Conservation (phyloP, 2,888 invertebrate species). For the Drosophila birchii region DNA sequence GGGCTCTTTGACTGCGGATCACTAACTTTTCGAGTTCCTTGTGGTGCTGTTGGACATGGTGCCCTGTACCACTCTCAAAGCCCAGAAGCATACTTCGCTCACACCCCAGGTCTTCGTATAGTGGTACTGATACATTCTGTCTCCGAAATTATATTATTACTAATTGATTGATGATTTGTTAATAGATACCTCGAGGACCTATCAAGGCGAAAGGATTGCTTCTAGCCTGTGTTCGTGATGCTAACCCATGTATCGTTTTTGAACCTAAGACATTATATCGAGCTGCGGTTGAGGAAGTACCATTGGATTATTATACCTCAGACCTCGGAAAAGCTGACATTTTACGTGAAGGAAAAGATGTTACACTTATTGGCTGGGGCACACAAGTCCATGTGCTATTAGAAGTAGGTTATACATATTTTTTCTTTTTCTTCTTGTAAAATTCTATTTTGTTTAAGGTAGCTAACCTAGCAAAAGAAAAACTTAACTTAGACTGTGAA, state of each 20-base stretch:
- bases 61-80: constrained; percentile 99
- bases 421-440: too few species aligned
- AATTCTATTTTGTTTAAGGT: constrained; percentile 85
- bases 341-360: constrained; percentile 92
- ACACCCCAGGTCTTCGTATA: constrained; percentile 92
- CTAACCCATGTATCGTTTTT: constrained; percentile 96
- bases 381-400: constrained; percentile 91
- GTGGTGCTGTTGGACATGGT: constrained; percentile 99
- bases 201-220: constrained; percentile 97
- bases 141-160: not conserved
- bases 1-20: constrained; percentile 95
- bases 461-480: constrained; percentile 92
- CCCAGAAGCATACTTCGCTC: constrained; percentile 98
- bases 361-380: constrained; percentile 96
- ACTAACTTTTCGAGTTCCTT: constrained; percentile 95
- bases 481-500: constrained; percentile 92
- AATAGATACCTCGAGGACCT: constrained; percentile 92
- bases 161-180: not conserved
- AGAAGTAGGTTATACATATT: constrained; percentile 65
- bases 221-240: constrained; percentile 93
- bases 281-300: constrained; percentile 96
- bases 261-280: constrained; percentile 99
- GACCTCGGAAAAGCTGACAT: constrained; percentile 96
- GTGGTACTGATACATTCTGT: constrained; percentile 86
- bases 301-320: constrained; percentile 89